Evolutionary conservation across 2,888 invertebrate genomes (phyloP).

Genomic region (Phytoseiulus persimilis): DNA sequence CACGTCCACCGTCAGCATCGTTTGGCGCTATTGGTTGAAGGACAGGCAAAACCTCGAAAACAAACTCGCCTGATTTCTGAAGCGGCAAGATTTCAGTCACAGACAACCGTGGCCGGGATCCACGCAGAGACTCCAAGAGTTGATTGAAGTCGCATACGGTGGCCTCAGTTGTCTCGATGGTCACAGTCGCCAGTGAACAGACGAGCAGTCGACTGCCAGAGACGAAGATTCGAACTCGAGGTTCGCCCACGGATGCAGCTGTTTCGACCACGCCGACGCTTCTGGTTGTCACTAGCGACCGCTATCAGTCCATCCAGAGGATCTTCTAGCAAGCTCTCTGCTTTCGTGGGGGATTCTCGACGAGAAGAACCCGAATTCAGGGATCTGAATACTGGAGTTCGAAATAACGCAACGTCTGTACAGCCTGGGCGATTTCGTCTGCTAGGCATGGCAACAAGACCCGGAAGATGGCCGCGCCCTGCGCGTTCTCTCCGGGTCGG

Average conservation of each 20-base stretch:
- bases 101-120: not conserved
- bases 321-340: not conserved
- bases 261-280: not conserved
- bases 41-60: not conserved
- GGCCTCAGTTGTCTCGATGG: not conserved
- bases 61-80: not conserved
- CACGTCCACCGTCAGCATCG: not conserved
- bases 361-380: not conserved
- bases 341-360: not conserved
- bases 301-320: not conserved
- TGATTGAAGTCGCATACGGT: not conserved
- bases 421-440: not conserved
- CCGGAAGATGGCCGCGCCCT: not conserved
- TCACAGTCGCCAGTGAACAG: not conserved
- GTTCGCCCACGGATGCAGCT: not conserved
- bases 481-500: not conserved
- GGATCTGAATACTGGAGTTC: not conserved
- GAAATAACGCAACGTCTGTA: not conserved
- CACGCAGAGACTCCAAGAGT: not conserved
- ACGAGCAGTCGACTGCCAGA: not conserved
- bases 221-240: constrained; percentile 5
- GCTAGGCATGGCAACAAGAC: not conserved
- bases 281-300: not conserved
- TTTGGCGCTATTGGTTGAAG: not conserved
- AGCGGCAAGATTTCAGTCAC: not conserved